Percentiles rank a stretch among this genome's conserved stretches.
phyloP scores from a whole-genome alignment of 2,888 invertebrate species.

The Acrobasis suavella region DNA sequence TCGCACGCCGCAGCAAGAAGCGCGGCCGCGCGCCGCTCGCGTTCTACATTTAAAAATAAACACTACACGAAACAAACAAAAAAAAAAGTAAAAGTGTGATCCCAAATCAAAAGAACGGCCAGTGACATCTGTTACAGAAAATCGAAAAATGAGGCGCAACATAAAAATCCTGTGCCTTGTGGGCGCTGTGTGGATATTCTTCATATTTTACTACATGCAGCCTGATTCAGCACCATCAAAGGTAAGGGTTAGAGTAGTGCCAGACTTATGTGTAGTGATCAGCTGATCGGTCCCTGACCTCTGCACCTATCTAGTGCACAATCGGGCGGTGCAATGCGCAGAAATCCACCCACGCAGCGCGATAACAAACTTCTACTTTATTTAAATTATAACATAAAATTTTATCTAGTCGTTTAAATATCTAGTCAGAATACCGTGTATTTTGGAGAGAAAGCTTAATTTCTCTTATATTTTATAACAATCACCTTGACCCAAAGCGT shows the following conservation, averaged over 20 bases:
- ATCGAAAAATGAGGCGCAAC: conserved; percentile 68
- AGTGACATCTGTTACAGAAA: conserved; percentile 18
- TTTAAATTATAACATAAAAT: not conserved
- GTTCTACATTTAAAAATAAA: conserved; percentile 22
- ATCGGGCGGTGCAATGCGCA: conserved; percentile 57
- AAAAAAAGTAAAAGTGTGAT: conserved; percentile 44
- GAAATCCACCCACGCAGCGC: conserved; percentile 51
- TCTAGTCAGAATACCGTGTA: not conserved
- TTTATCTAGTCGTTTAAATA: not conserved
- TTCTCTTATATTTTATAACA: not conserved
- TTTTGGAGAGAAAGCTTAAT: not conserved
- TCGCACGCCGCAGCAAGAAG: conserved; percentile 63
- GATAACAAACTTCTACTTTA: conserved; percentile 44
- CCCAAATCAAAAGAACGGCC: conserved; percentile 24
- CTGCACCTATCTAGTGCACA: conserved; percentile 25
- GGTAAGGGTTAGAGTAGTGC: conserved; percentile 45
- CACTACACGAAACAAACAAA: conserved; percentile 19
- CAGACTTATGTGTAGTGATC: conserved; percentile 31
- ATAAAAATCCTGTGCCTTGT: conserved; percentile 71
- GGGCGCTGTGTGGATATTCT: conserved; percentile 73
- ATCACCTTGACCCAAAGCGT: conserved; percentile 30
- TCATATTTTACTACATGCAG: conserved; percentile 75
- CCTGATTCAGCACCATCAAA: conserved; percentile 66
- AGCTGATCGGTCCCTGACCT: conserved; percentile 45
- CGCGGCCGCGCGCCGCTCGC: conserved; percentile 77